These are phyloP conservation scores for Dusona sp. DNA, from an alignment of 2,888 invertebrate genomes.

Conservation along the genomic window DNA sequence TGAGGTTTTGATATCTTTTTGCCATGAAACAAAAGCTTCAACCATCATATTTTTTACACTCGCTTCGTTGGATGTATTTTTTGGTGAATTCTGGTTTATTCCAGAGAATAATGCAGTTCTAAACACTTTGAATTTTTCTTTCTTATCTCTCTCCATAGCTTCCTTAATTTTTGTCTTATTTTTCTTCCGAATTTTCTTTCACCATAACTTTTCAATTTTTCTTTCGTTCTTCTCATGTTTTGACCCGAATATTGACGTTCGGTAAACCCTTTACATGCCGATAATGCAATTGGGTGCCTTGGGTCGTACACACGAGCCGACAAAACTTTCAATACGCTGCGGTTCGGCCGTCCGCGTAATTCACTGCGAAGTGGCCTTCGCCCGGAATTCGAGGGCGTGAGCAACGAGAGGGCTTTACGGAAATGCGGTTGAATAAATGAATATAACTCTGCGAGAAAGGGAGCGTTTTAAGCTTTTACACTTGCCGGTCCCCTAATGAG, in stretches of 20 bases:
- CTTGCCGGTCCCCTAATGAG: conserved; percentile 12
- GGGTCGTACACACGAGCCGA: conserved; percentile 57
- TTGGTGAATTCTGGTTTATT: no score
- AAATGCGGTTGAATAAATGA: conserved; percentile 60
- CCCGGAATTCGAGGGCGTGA: conserved; percentile 26
- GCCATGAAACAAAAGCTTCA: background rate
- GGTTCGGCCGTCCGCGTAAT: conserved; percentile 64
- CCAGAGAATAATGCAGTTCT: background rate
- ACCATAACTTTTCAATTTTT: background rate
- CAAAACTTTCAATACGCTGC: conserved; percentile 64
- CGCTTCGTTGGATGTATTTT: background rate
- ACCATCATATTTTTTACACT: background rate
- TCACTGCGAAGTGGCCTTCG: conserved; percentile 58
- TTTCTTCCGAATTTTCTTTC: background rate
- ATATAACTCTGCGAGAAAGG: conserved; percentile 27
- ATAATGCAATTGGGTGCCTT: conserved; percentile 65
- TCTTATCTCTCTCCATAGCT: background rate
- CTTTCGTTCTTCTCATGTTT: background rate
- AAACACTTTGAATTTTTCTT: background rate
- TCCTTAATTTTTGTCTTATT: background rate
- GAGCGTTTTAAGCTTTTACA: conserved; percentile 4
- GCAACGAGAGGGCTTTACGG: conserved; percentile 36
- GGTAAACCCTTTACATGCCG: conserved; percentile 29
- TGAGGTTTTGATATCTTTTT: background rate
- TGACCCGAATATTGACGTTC: background rate